Evolutionary conservation across 2,888 invertebrate species (phyloP), one percentile per base, ranked within the genome.

Genomic region (Tethea ocularis): DNA sequence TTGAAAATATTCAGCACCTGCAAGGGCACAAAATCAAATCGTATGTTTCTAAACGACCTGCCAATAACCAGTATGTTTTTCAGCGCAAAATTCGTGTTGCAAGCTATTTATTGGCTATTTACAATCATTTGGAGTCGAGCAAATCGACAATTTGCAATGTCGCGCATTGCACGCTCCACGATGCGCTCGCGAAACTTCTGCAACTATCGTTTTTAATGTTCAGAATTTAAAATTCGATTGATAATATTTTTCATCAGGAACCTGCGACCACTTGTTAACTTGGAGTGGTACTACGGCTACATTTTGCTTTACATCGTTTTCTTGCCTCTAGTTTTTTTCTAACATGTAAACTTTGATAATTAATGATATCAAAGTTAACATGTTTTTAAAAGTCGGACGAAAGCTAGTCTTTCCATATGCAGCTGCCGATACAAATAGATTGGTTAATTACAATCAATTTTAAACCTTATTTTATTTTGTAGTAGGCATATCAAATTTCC

Each of bases 31-130:
- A 55, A 61, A 1, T 0, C 0, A 0, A 1, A 51, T 62, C 72
- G 69, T 83, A 53, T 63, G 61, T 80, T 71, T 59, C 56, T 61
- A 62, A 60, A 61, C 66, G 64, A 71, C 74, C 71, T 75, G 72
- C 69, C 80, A 77, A 82, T 81, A 83, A 79, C 78, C 75, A 83
- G 82, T 75, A 68, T 79, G 80, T 83, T 78, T 71, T 52, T 23
- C 71, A 66, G 72, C 73, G 72, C 80, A 80, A 80, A 79, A 76
- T 78, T 78, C 75, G 77, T 79, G 81, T 79, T 78, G 80, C 77
- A 78, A 80, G 80, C 83, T 84, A 86, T 87, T 88, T 86, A 82
- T 82, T 78, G 82, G 74, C 84, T 80, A 83, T 88, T 87, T 84
- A 82, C 84, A 88, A 86, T 85, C 87, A 84, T 82, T 82, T 74